Evolutionary conservation across 2,888 invertebrate genomes (phyloP).

Genomic region (Cryptophagus acutangulus): DNA sequence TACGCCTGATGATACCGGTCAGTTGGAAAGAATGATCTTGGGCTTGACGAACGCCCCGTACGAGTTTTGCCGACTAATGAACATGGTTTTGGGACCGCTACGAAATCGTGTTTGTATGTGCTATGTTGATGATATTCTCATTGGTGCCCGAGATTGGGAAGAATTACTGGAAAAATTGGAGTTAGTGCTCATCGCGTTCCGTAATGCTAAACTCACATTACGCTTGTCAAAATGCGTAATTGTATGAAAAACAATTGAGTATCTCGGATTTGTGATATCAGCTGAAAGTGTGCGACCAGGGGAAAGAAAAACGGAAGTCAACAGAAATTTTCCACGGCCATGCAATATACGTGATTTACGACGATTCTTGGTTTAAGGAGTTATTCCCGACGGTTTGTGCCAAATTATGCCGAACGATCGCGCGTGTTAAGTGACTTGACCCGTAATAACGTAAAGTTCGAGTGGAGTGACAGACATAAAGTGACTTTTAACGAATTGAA

Average conservation of each 20-base stretch:
- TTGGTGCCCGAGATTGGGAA: slow-evolving; percentile 11
- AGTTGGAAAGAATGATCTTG: slow-evolving; percentile 17
- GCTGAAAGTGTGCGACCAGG: slow-evolving; percentile 28
- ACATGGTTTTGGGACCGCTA: slow-evolving; percentile 13
- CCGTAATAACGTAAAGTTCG: neutral
- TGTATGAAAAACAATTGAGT: slow-evolving; percentile 26
- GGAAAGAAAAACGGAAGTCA: slow-evolving; percentile 23
- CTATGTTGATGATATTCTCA: slow-evolving; percentile 19
- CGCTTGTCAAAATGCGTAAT: slow-evolving; percentile 35
- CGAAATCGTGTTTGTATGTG: slow-evolving; percentile 12
- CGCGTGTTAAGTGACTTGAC: slow-evolving; percentile 20
- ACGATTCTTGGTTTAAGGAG: slow-evolving; percentile 25
- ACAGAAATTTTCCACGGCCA: slow-evolving; percentile 28
- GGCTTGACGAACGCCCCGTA: slow-evolving; percentile 17
- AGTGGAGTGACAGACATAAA: neutral
- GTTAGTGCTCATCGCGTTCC: slow-evolving; percentile 23
- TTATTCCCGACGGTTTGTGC: slow-evolving; percentile 30
- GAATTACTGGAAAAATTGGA: slow-evolving; percentile 10
- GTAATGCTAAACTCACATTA: slow-evolving; percentile 31
- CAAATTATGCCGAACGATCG: slow-evolving; percentile 21
- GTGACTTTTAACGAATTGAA: neutral
- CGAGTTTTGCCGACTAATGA: slow-evolving; percentile 14
- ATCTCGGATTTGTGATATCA: slow-evolving; percentile 29
- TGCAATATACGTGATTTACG: slow-evolving; percentile 27
- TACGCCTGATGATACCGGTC: slow-evolving; percentile 24